Conservation (phyloP, 2,888 invertebrate species). For the Cerastoderma edule region DNA sequence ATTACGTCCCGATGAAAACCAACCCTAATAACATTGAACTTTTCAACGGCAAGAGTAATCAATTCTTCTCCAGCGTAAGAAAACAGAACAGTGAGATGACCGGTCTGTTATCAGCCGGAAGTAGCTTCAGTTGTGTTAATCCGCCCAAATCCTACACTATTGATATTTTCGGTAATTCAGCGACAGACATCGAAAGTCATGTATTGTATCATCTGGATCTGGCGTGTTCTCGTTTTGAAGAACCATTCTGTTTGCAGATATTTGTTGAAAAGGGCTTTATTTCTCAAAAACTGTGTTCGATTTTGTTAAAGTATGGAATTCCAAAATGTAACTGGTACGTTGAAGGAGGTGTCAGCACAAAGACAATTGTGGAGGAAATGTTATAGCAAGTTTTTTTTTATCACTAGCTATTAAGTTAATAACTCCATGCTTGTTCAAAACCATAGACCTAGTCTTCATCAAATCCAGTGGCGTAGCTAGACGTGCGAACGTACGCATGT, state of each 20-base stretch:
- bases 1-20: constrained; percentile 37
- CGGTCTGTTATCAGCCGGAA: constrained; percentile 52
- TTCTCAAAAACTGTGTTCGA: constrained; percentile 41
- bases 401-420: background rate
- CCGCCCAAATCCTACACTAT: constrained; percentile 52
- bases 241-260: constrained; percentile 48
- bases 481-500: background rate
- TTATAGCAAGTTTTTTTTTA: background rate
- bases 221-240: constrained; percentile 19
- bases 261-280: constrained; percentile 54
- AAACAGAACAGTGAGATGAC: constrained; percentile 6
- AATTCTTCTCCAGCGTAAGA: constrained; percentile 38
- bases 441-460: background rate
- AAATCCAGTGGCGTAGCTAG: background rate
- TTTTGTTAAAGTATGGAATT: constrained; percentile 32
- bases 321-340: constrained; percentile 50
- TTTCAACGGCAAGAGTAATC: constrained; percentile 32
- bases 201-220: constrained; percentile 39
- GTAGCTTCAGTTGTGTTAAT: constrained; percentile 38
- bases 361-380: constrained; percentile 48
- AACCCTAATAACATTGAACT: constrained; percentile 32
- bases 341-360: constrained; percentile 40
- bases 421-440: too few relatives aligned
- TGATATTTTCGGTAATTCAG: constrained; percentile 45
- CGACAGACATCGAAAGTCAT: constrained; percentile 31